Percentiles rank a stretch among this genome's conserved stretches.
phyloP scores from a whole-genome alignment of 2,797 vertebrate genomes.

The Tauraco hartlaubi region DNA sequence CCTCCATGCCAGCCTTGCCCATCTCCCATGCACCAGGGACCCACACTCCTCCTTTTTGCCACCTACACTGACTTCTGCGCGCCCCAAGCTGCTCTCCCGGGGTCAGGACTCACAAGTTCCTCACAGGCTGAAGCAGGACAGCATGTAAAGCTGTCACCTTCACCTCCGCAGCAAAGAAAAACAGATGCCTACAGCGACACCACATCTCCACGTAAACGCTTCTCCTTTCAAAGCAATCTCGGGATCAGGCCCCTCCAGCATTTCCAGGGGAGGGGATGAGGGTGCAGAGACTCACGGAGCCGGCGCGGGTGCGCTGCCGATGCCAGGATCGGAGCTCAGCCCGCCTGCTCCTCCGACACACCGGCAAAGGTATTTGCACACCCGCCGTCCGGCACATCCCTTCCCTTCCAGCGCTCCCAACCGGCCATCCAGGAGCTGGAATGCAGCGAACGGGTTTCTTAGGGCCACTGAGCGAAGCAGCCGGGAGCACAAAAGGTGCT shows the following conservation, averaged over 20 bases:
- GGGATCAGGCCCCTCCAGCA: background rate
- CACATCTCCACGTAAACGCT: rapidly evolving
- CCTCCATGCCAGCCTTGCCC: conserved; percentile 15
- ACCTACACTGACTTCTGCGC: rapidly evolving
- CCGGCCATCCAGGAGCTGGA: background rate
- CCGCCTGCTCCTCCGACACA: background rate
- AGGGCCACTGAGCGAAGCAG: background rate
- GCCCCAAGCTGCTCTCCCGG: background rate
- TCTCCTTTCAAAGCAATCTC: background rate
- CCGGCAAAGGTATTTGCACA: background rate
- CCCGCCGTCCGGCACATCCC: rapidly evolving
- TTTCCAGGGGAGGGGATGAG: background rate
- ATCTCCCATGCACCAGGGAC: background rate
- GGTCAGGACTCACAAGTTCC: background rate
- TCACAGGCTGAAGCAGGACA: background rate
- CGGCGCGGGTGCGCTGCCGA: background rate
- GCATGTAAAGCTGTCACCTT: rapidly evolving
- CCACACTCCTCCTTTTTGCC: background rate
- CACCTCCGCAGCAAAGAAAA: background rate
- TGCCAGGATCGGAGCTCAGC: background rate
- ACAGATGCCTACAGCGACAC: rapidly evolving
- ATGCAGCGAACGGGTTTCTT: rapidly evolving
- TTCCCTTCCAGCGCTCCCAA: background rate
- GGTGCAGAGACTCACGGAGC: background rate
- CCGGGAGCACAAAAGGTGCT: background rate